Conservation (phyloP, 2,888 invertebrate species). For the Zygogramma bicolorata region DNA sequence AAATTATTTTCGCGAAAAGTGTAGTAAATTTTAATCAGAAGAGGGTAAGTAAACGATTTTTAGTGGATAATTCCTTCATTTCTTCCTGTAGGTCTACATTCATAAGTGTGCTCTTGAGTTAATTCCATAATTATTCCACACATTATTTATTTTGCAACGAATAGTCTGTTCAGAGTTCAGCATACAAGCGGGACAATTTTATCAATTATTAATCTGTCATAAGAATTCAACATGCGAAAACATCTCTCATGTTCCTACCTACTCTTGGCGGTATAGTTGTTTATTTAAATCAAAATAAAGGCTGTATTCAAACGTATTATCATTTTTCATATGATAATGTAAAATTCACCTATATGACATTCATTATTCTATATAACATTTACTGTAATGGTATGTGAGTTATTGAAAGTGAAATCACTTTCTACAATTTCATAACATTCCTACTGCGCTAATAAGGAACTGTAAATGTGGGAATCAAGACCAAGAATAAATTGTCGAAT, state of each 20-base stretch:
- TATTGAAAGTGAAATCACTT: constrained; percentile 33
- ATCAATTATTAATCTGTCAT: background rate
- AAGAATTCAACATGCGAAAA: background rate
- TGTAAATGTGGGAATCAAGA: background rate
- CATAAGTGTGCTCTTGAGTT: constrained; percentile 2
- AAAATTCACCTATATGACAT: background rate
- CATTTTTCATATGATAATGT: background rate
- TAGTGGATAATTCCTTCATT: background rate
- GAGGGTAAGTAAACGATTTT: background rate
- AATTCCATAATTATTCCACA: constrained; percentile 8
- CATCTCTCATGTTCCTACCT: background rate
- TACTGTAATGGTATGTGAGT: background rate
- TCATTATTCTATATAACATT: background rate
- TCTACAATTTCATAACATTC: constrained; percentile 33
- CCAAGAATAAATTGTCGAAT: background rate
- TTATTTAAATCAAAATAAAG: background rate
- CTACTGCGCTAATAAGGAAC: constrained; percentile 10
- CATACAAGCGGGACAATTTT: background rate
- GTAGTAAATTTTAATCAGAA: background rate
- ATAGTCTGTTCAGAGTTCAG: background rate
- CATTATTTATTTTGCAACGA: background rate
- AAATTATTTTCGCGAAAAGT: background rate
- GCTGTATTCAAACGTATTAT: background rate
- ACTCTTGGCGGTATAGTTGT: background rate
- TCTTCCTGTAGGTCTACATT: constrained; percentile 21